A percentile compares a stretch with the other conserved stretches of the same genome.
phyloP scores from a whole-genome alignment of 2,888 invertebrate species.

The Phoronis australis region DNA sequence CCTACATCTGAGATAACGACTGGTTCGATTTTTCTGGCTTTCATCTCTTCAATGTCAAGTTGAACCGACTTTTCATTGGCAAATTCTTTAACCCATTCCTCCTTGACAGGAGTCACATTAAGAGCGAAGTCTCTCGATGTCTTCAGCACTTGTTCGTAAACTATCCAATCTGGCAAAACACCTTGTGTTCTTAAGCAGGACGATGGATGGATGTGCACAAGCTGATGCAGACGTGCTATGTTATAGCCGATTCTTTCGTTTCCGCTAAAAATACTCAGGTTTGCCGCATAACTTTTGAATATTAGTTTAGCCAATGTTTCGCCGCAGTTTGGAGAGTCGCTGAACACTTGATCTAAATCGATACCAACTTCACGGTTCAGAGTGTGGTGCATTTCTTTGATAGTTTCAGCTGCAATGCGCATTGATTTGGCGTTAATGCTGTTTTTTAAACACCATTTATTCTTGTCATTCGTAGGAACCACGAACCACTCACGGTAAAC shows the following conservation, averaged over 20 bases:
- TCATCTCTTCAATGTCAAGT: too few species aligned
- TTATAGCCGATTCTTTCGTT: slow-evolving; percentile 33
- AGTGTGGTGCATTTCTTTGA: slow-evolving; percentile 24
- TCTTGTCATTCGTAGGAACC: slow-evolving; percentile 24
- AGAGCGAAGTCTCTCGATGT: slow-evolving; percentile 33
- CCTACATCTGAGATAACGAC: too few species aligned
- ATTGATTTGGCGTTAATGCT: slow-evolving; percentile 45
- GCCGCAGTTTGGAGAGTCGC: neutral
- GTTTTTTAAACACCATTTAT: slow-evolving; percentile 42
- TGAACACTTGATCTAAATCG: neutral
- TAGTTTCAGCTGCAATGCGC: slow-evolving; percentile 24
- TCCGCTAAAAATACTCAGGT: slow-evolving; percentile 33
- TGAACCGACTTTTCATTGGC: too few species aligned
- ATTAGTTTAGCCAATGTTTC: neutral
- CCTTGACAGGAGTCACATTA: slow-evolving; percentile 29
- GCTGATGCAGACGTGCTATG: slow-evolving; percentile 17
- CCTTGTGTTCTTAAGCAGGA: slow-evolving; percentile 27
- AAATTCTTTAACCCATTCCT: slow-evolving; percentile 23
- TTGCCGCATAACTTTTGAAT: slow-evolving; percentile 4
- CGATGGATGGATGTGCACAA: slow-evolving; percentile 37
- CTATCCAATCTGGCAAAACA: slow-evolving; percentile 30
- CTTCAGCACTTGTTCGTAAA: slow-evolving; percentile 29
- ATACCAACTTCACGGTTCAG: slow-evolving; percentile 22
- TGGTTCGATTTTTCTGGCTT: too few species aligned
- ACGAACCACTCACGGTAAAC: slow-evolving; percentile 34